Base-by-base conservation (phyloP, 2,113 vertebrate species). In the Zosterops borbonicus region DNA sequence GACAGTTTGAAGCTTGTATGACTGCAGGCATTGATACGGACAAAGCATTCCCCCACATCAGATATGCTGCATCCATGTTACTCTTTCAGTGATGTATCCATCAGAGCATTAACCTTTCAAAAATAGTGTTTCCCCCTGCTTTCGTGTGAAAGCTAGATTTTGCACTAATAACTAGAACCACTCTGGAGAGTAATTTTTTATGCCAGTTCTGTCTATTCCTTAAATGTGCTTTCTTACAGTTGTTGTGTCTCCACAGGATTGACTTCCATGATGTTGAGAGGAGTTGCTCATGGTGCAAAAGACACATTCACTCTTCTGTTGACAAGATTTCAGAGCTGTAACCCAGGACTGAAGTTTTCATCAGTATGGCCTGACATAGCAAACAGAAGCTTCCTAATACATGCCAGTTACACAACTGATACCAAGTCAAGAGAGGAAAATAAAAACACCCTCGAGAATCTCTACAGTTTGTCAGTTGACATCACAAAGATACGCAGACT, bases 401-500 rank as follows among this genome's bases (percentile, higher is more conserved):
- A 47, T 76, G 89, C 80, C 55, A 42, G 49, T 59, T 96, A 80
- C 17, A 83, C 94, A 65, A 90, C 92, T 2, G 87, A 94, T 55
- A 44, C 27, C 12, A 95, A 73, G 84, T 69, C 86, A 18, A 64
- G 68, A 55, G 28, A 79, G 33, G 99, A 99, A 97, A 99, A 99
- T 78, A 96, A 96, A 60, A 94, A 94, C 83, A 98, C 98, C 0
- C 88, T 99, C 4, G 97, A 98, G 75, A 97, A 90, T 52, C 98
- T 99, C 46, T 97, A 90, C 44, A 87, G 94, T 35, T 95, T 99
- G 67, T 98, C 98, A 12, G 98, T 99, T 35, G 98, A 99, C 73
- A 33, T 99, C 86, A 97, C 97, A 18, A 99, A 99, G 82, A 97
- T 99, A 44, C 98, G 98, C 25, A 98, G 98, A 85, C 80, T 98